These are phyloP conservation scores for Gambusia affinis DNA, from an alignment of 2,113 vertebrate genomes.

Conservation along the genomic window DNA sequence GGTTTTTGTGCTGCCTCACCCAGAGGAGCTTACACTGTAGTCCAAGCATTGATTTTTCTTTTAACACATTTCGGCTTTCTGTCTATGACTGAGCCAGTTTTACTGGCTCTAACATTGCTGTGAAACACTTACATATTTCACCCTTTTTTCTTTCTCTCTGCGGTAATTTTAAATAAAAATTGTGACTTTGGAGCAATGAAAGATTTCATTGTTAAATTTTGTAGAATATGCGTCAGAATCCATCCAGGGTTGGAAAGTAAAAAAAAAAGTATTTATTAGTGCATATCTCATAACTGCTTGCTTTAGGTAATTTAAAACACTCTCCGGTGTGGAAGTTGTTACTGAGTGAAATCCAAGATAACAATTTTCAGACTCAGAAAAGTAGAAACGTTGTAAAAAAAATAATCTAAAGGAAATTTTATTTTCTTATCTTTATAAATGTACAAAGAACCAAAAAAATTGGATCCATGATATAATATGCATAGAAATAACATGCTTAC, in stretches of 20 bases:
- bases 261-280: background rate
- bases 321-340: background rate
- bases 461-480: no score
- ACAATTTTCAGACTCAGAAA: background rate
- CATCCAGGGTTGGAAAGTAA: background rate
- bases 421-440: no score
- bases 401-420: no score
- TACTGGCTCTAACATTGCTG: constrained; percentile 55
- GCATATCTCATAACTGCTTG: background rate
- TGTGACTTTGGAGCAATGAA: constrained; percentile 1
- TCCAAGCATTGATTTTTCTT: constrained; percentile 68
- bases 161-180: constrained; percentile 10
- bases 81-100: constrained; percentile 71
- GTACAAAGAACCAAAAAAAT: no score
- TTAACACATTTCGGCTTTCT: constrained; percentile 66
- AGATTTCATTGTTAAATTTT: constrained; percentile 9
- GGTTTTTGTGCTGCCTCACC: constrained; percentile 60
- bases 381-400: no score
- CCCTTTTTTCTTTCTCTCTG: constrained; percentile 15
- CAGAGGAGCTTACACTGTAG: constrained; percentile 61
- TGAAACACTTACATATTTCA: constrained; percentile 57
- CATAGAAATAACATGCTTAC: no score
- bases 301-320: background rate
- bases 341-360: background rate
- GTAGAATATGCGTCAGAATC: background rate